phyloP scores from a whole-genome alignment of 2,888 invertebrate species.

The Acleris emargana region DNA sequence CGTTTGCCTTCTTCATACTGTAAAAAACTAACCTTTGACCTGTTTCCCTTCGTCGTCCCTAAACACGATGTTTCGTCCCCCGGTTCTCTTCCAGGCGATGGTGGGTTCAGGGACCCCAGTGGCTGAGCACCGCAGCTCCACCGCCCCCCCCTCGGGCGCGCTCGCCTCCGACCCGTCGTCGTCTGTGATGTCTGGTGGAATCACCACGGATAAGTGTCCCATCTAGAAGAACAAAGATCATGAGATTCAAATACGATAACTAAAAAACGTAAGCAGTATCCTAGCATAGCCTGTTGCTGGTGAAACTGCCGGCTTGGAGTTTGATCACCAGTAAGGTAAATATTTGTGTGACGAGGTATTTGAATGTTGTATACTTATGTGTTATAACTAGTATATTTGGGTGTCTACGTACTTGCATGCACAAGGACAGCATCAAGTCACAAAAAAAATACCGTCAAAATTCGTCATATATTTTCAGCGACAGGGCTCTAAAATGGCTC shows the following conservation, averaged over 20 bases:
- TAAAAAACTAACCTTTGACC: slow-evolving; percentile 83
- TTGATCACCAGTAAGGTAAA: too few relatives aligned
- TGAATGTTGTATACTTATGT: too few relatives aligned
- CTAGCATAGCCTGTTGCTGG: too few relatives aligned
- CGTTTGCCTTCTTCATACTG: not conserved
- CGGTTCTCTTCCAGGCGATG: slow-evolving; percentile 91
- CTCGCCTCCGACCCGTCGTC: slow-evolving; percentile 85
- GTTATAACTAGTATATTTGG: too few relatives aligned
- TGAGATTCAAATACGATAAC: not conserved
- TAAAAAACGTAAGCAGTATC: too few relatives aligned
- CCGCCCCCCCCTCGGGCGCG: slow-evolving; percentile 90
- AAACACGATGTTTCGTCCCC: slow-evolving; percentile 89
- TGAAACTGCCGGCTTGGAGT: too few relatives aligned
- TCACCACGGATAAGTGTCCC: slow-evolving; percentile 93
- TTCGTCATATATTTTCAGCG: too few relatives aligned
- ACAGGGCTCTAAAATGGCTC: too few relatives aligned
- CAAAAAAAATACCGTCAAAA: too few relatives aligned
- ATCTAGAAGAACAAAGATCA: slow-evolving; percentile 80
- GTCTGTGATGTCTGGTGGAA: slow-evolving; percentile 92
- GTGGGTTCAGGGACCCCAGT: slow-evolving; percentile 91
- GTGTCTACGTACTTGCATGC: too few relatives aligned
- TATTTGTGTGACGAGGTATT: too few relatives aligned
- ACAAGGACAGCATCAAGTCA: too few relatives aligned
- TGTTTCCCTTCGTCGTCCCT: slow-evolving; percentile 87
- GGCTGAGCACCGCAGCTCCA: slow-evolving; percentile 90